Evolutionary conservation across 2,888 invertebrate genomes (phyloP), one percentile per base, ranked within the genome.

Genomic region (Embidobia sp.): DNA sequence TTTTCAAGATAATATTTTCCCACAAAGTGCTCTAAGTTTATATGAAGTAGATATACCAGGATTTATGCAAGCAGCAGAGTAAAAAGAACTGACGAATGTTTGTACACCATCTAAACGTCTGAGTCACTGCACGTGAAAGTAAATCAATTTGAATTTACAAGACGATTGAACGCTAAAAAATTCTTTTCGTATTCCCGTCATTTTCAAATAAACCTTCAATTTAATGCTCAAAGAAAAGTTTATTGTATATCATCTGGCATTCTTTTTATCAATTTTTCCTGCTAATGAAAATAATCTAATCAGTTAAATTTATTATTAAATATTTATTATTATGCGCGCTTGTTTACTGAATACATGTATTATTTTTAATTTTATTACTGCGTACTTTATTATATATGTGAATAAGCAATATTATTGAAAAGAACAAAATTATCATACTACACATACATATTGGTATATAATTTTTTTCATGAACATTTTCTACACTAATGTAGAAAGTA

Each of bases 121-220:
- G 26, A 44, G 22, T 44, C 26, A 6, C 1, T 29, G 29, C 29
- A 29, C 48, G 27, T 29, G 48, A 48, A 48, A 11, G 27, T 46
- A 46, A 29, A 48, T 15, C 8, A 29, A 48, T 48, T 48, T 16
- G 29, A 29, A 48, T 48, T 48, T 48, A 29, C 15, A 48, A 48
- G 16, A 48, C 29, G 48, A 27, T 48, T 29, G 48, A 29, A 26
- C 48, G n/a, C 4, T 15, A 22, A 27, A 48, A 48, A 48, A 29
- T 29, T n/a, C n/a, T 29, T n/a, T 8, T 29, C 16, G 1, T 16
- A 13, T 13, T 44, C 19, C n/a, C 3, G 13, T 48, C 15, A 16
- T 27, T 16, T 48, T 29, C 31, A 15, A 29, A 48, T 10, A 16
- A 29, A 29, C 29, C 16, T 29, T 31, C n/a, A 31, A 31, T 48